Base-by-base conservation (phyloP, 2,888 invertebrate species). In the Acanthosepion esculentum region DNA sequence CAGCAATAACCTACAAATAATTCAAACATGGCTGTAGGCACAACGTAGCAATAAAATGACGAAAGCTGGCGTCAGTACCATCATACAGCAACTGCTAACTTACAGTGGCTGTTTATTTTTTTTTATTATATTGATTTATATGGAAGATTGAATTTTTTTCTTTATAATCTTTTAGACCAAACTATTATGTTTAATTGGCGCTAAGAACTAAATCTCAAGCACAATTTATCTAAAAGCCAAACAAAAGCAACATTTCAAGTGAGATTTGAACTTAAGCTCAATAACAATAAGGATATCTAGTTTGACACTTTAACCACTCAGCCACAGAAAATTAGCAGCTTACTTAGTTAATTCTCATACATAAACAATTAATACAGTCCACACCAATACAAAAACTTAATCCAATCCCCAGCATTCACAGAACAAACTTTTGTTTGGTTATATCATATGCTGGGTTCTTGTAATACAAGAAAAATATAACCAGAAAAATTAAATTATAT, bases 1-100 rank as follows among this genome's bases (percentile, higher is more conserved):
- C 93, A 50, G 53, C 93, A 33, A 93, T 93, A 93, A 93, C 93
- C 93, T 93, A 93, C 26, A 93, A 93, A 93, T 93, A 93, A 93
- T 48, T 93, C 93, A 93, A 93, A 93, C 53, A 93, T 48, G 93
- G 93, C 78, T 78, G 78, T 78, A 78, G 78, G 78, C 78, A 78
- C 15, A 78, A n/a, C 78, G 78, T 33, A n/a, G 78, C n/a, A 78
- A 78, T 33, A 78, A 78, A 59, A n/a, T 8, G 78, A n/a, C 12
- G 78, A 78, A 78, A 78, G 78, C 78, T 78, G 78, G 18, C n/a
- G 23, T 78, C 78, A 78, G 78, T 78, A 78, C n/a, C n/a, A 78
- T 78, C 78, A 64, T 26, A 64, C 64, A 64, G 64, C 64, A 78
- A 78, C 78, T 33, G 78, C n/a, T 78, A n/a, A 78, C 4, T 78